A percentile compares a stretch with the other conserved stretches of the same genome.
These are phyloP conservation scores for Scytalopus superciliaris DNA, from an alignment of 2,113 vertebrate genomes.

Conservation along the genomic window DNA sequence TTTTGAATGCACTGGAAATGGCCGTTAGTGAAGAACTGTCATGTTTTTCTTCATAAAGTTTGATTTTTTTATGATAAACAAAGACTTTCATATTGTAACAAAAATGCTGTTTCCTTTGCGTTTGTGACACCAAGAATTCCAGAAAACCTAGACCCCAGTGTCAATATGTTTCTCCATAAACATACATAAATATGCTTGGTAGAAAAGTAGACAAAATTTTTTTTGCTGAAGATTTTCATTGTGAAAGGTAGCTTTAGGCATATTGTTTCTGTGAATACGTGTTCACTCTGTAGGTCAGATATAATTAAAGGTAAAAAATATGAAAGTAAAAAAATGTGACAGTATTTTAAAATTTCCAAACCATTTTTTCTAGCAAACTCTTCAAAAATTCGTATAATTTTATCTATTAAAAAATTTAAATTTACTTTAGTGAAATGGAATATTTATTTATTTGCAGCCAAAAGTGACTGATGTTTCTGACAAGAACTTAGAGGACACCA, in stretches of 20 bases:
- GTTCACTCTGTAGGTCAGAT: rapidly evolving
- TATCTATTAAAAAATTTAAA: neutral
- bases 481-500: neutral
- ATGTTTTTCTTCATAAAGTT: neutral
- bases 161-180: neutral
- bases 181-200: neutral
- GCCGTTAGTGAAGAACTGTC: neutral
- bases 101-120: neutral
- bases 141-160: neutral
- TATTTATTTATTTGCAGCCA: neutral
- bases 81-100: neutral
- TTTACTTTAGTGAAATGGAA: neutral
- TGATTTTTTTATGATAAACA: neutral
- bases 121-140: neutral
- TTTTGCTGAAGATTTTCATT: neutral
- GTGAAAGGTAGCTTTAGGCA: neutral
- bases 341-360: neutral
- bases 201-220: neutral
- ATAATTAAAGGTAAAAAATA: neutral
- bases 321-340: rapidly evolving
- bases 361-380: neutral
- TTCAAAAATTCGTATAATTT: neutral
- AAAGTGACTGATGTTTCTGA: neutral
- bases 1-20: neutral
- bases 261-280: neutral